A percentile compares a stretch with the other conserved stretches of the same genome.
Conservation (phyloP, 2,888 invertebrate species). For the Drosophila pegasa region DNA sequence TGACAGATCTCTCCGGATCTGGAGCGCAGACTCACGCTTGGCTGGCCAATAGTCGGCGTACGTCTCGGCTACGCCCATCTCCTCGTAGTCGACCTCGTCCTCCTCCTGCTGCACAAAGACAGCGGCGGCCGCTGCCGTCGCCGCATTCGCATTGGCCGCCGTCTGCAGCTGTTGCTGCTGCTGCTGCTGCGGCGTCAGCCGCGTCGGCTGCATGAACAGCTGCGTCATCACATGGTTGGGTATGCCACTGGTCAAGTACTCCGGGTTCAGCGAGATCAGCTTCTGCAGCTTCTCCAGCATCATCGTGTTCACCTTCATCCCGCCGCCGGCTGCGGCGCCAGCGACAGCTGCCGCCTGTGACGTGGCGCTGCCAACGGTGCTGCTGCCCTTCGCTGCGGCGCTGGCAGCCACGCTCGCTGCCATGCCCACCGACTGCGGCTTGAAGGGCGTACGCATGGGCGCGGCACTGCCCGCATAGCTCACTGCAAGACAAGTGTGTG, state of each 20-base stretch:
- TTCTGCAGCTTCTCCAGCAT: constrained; percentile 84
- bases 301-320: constrained; percentile 76
- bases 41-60: constrained; percentile 99
- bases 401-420: background rate
- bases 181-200: constrained; percentile 21
- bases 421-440: constrained; percentile 11
- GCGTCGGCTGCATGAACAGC: constrained; percentile 87
- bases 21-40: constrained; percentile 93
- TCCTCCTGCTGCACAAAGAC: constrained; percentile 86
- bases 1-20: too few relatives aligned
- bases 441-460: constrained; percentile 49
- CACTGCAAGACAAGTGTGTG: constrained; percentile 61
- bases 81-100: constrained; percentile 96
- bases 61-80: constrained; percentile 99
- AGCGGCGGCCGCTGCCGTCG: constrained; percentile 34
- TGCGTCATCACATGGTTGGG: constrained; percentile 87
- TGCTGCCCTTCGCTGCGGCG: constrained; percentile 1
- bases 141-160: constrained; percentile 24
- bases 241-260: constrained; percentile 84
- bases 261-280: constrained; percentile 83
- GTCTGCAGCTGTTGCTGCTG: constrained; percentile 11
- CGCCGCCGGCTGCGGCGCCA: constrained; percentile 34
- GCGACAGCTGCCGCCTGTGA: constrained; percentile 29
- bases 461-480: constrained; percentile 70
- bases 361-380: constrained; percentile 21